These are phyloP conservation scores for Spheniscus humboldti DNA, from an alignment of 2,797 vertebrate species.

Conservation along the genomic window DNA sequence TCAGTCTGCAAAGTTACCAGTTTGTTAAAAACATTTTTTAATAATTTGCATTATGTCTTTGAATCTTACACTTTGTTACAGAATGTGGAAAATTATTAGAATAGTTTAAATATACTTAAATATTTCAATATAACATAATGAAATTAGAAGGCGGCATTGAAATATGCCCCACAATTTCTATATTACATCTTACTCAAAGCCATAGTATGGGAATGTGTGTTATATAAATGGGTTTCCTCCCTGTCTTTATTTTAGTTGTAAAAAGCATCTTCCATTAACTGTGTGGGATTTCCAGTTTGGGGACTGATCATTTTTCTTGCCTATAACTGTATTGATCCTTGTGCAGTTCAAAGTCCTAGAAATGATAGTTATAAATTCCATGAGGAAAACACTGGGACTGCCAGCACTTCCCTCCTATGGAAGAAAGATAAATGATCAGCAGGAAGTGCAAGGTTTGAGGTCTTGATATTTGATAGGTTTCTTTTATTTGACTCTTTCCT, in stretches of 20 bases:
- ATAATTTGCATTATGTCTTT: neutral
- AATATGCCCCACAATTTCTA: neutral
- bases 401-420: neutral
- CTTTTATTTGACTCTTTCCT: neutral
- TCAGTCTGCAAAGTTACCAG: neutral
- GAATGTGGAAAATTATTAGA: neutral
- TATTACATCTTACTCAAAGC: neutral
- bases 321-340: neutral
- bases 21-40: neutral
- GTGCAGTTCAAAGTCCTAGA: neutral
- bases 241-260: neutral
- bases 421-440: neutral
- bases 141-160: neutral
- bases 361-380: constrained; percentile 9
- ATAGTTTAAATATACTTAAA: neutral
- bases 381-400: neutral
- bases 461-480: neutral
- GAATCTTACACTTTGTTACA: neutral
- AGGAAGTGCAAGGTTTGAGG: neutral
- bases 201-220: neutral
- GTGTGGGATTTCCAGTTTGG: neutral
- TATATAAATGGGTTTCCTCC: neutral
- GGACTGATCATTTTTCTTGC: neutral
- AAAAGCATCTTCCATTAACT: neutral
- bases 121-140: neutral